Evolutionary conservation across 2,888 invertebrate genomes (phyloP).

Genomic region (Allophyes oxyacanthae): DNA sequence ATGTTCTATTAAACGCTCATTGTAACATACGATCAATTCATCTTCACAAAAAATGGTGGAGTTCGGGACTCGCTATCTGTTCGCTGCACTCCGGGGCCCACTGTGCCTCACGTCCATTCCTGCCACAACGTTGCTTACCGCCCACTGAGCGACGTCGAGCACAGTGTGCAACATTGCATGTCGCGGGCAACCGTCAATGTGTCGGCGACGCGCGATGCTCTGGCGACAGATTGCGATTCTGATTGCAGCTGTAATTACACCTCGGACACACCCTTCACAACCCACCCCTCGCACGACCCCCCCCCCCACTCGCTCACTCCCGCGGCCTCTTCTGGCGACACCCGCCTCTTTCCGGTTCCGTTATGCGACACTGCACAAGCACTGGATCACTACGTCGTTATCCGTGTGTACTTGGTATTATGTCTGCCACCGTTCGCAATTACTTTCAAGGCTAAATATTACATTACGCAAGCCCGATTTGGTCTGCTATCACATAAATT

Average conservation of each 20-base stretch:
- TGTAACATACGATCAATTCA: too few relatives aligned
- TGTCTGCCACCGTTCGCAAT: background rate
- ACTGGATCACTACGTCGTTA: slow-evolving; percentile 4
- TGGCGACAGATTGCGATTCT: slow-evolving; percentile 42
- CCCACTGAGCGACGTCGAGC: background rate
- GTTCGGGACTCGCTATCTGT: too few relatives aligned
- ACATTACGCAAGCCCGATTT: too few relatives aligned
- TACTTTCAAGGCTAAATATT: background rate
- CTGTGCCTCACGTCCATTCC: background rate
- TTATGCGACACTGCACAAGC: slow-evolving; percentile 16
- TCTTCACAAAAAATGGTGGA: too few relatives aligned
- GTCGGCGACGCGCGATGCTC: slow-evolving; percentile 7
- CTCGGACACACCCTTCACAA: slow-evolving; percentile 5
- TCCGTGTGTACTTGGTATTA: background rate
- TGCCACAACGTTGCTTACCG: background rate
- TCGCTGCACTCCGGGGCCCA: background rate
- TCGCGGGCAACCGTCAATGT: slow-evolving; percentile 18
- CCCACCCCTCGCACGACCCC: background rate
- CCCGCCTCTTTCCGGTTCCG: slow-evolving; percentile 17
- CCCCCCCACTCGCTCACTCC: background rate
- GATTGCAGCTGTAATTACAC: slow-evolving; percentile 53
- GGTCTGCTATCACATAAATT: background rate
- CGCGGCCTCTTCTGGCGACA: slow-evolving; percentile 2
- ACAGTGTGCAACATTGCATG: background rate
- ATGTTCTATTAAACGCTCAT: too few relatives aligned